Conservation (phyloP, 1,140 invertebrate genomes). For the Euwallacea similis region DNA sequence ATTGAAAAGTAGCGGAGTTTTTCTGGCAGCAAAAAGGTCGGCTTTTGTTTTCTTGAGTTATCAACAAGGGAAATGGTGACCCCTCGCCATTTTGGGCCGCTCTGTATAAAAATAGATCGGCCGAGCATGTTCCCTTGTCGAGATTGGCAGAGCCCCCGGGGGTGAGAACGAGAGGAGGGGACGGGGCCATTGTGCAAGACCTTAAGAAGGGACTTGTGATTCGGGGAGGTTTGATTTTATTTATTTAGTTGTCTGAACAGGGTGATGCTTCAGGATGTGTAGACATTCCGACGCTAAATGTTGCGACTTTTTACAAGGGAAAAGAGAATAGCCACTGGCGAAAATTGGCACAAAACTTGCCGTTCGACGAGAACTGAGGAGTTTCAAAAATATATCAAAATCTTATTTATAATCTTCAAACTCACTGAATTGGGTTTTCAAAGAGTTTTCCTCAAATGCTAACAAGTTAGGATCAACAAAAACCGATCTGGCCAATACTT, state of each 20-base stretch:
- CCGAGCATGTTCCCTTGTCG: conserved; percentile 14
- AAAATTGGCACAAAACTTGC: no score
- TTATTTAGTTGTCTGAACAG: not conserved
- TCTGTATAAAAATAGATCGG: conserved; percentile 14
- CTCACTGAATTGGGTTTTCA: no score
- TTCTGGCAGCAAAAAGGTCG: conserved; percentile 14
- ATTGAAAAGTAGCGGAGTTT: conserved; percentile 10
- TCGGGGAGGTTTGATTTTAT: not conserved
- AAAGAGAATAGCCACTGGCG: no score
- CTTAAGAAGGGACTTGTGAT: conserved; percentile 7
- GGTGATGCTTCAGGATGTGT: no score
- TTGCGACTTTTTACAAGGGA: not conserved
- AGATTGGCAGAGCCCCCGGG: conserved; percentile 17
- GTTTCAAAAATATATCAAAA: no score
- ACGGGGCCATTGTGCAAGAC: conserved; percentile 2
- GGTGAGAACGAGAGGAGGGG: conserved; percentile 11
- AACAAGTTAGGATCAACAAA: no score
- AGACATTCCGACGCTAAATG: no score
- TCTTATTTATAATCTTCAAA: no score
- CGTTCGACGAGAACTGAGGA: no score
- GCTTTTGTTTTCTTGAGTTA: conserved; percentile 10
- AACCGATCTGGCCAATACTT: no score
- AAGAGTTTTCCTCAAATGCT: no score
- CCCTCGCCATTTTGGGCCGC: conserved; percentile 13
- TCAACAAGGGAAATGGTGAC: conserved; percentile 2